Conservation (phyloP, 2,797 vertebrate species). For the Danio kyathit region DNA sequence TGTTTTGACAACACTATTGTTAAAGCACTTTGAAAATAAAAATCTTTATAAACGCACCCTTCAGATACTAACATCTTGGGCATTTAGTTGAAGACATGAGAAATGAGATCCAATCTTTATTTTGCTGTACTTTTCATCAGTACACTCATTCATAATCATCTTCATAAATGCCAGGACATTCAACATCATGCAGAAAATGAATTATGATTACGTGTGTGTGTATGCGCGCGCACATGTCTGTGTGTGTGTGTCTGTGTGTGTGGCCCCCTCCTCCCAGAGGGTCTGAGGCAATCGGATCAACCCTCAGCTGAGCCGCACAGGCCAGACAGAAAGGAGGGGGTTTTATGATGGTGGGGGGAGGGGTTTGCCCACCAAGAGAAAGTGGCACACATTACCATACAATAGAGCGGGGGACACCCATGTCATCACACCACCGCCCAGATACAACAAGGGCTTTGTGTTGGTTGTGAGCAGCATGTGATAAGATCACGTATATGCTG, state of each 20-base stretch:
- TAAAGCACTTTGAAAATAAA: too few species aligned
- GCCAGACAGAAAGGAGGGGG: constrained; percentile 49
- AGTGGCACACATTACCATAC: constrained; percentile 51
- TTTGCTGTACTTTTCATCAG: constrained; percentile 9
- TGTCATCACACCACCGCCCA: background rate
- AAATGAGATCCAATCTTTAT: constrained; percentile 1
- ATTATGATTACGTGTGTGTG: constrained; percentile 20
- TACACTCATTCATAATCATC: constrained; percentile 11
- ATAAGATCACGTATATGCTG: constrained; percentile 22
- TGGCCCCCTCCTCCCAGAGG: constrained; percentile 37
- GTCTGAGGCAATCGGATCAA: constrained; percentile 49
- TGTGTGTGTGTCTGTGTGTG: constrained; percentile 18
- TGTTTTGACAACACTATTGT: too few species aligned
- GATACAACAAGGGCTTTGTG: constrained; percentile 23
- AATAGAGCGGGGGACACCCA: constrained; percentile 31
- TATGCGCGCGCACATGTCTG: constrained; percentile 11
- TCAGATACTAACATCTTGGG: background rate
- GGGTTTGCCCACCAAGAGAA: too few species aligned
- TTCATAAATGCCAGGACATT: constrained; percentile 22
- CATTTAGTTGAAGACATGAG: background rate
- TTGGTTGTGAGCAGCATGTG: background rate
- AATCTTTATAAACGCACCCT: too few species aligned
- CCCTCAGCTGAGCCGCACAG: constrained; percentile 38
- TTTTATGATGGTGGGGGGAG: too few species aligned
- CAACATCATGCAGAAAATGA: constrained; percentile 18